A percentile compares a stretch with the other conserved stretches of the same genome.
Evolutionary conservation across 2,888 invertebrate species (phyloP).

Genomic region (Pegoplata infirma): DNA sequence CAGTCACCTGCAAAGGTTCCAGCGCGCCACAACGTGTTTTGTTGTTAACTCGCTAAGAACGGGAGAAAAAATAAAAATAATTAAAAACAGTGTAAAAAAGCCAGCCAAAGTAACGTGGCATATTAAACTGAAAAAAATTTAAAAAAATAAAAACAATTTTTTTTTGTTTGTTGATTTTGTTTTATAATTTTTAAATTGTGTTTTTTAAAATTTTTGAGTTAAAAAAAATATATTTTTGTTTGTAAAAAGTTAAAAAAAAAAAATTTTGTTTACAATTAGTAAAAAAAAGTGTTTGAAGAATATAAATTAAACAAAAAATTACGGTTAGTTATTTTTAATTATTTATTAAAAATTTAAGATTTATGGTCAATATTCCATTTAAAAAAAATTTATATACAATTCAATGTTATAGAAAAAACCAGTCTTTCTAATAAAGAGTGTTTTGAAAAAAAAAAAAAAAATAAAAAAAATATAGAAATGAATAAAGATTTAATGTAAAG

Average conservation of each 20-base stretch:
- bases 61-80: too few species aligned
- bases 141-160: slow-evolving; percentile 22
- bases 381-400: not conserved
- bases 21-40: slow-evolving; percentile 61
- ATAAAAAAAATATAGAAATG: not conserved
- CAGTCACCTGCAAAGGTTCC: slow-evolving; percentile 66
- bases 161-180: slow-evolving; percentile 20
- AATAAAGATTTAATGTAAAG: not conserved
- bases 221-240: not conserved
- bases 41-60: slow-evolving; percentile 31
- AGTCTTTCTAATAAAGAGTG: not conserved
- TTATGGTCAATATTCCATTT: not conserved
- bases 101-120: slow-evolving; percentile 16
- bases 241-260: not conserved
- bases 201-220: too few species aligned
- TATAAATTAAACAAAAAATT: not conserved
- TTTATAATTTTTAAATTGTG: not conserved
- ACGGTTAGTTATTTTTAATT: not conserved
- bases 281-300: not conserved
- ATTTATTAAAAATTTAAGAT: not conserved
- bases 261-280: not conserved
- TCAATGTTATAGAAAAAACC: not conserved
- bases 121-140: too few species aligned
- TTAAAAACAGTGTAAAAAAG: not conserved
- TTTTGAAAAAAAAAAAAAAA: not conserved